These are phyloP conservation scores for Sula dactylatra DNA, from an alignment of 2,113 vertebrate species.

Conservation along the genomic window DNA sequence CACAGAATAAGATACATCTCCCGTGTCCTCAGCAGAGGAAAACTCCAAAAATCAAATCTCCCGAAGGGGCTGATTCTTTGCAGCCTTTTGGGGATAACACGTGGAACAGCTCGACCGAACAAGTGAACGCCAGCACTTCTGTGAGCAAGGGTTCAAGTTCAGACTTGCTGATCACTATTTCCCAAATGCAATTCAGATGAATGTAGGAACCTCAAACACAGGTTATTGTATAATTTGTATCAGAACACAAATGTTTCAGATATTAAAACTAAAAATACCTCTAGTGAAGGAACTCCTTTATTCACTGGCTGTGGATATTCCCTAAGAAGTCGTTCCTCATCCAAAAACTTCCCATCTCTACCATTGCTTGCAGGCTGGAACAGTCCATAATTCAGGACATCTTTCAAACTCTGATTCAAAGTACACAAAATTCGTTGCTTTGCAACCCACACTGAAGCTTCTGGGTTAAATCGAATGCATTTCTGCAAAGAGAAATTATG, in stretches of 20 bases:
- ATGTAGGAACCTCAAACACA: background rate
- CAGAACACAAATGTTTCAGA: background rate
- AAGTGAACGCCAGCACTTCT: background rate
- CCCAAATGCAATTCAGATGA: background rate
- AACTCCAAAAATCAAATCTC: background rate
- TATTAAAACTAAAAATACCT: slow-evolving; percentile 74
- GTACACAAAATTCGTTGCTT: slow-evolving; percentile 91
- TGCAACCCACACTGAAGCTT: slow-evolving; percentile 89
- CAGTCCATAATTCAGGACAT: slow-evolving; percentile 94
- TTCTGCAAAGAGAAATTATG: slow-evolving; percentile 78
- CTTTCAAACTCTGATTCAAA: slow-evolving; percentile 90
- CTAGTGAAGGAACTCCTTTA: slow-evolving; percentile 85
- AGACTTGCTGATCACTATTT: background rate
- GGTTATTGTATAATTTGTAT: background rate
- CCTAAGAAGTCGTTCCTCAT: slow-evolving; percentile 87
- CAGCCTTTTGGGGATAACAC: background rate
- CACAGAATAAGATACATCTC: background rate
- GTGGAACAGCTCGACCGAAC: background rate
- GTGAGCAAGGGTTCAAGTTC: background rate
- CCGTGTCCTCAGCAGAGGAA: background rate
- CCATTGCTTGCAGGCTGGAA: slow-evolving; percentile 89
- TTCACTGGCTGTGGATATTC: slow-evolving; percentile 89
- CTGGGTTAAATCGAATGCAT: slow-evolving; percentile 90
- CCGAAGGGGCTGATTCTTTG: background rate
- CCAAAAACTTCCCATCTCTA: slow-evolving; percentile 90